A percentile compares a stretch with the other conserved stretches of the same genome.
Conservation (phyloP, 2,113 vertebrate genomes). For the Etia nguti region DNA sequence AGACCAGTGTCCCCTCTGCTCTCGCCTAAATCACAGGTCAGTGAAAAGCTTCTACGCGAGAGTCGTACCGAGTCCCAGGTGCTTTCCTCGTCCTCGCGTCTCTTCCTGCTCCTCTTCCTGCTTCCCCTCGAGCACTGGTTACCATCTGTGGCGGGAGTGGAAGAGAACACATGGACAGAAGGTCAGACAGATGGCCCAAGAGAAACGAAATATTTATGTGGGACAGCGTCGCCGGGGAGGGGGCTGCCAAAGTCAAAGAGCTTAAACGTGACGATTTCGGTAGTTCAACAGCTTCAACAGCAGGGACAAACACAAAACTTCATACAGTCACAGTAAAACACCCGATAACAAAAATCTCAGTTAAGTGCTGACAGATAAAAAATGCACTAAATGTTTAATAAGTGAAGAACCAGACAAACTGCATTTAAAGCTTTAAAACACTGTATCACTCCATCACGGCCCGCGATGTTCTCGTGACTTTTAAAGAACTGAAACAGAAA, state of each 20-base stretch:
- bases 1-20: neutral
- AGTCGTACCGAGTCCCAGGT: constrained; percentile 63
- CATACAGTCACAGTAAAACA: neutral
- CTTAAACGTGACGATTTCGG: fast-evolving
- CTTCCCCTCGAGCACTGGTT: constrained; percentile 18
- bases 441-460: neutral
- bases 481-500: neutral
- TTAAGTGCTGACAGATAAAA: fast-evolving
- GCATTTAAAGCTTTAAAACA: neutral
- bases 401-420: neutral
- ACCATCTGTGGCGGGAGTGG: neutral
- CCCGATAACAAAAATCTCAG: fast-evolving
- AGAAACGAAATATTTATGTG: neutral
- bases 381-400: neutral
- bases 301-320: neutral
- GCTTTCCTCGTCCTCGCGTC: constrained; percentile 46
- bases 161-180: neutral
- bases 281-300: neutral
- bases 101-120: constrained; percentile 69
- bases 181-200: constrained; percentile 15
- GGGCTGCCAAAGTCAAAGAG: neutral
- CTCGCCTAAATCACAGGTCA: neutral
- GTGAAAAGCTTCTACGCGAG: neutral
- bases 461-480: neutral
- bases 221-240: neutral